These are phyloP conservation scores for Hippocampus barbouri DNA, from an alignment of 2,113 vertebrate genomes.

Conservation along the genomic window DNA sequence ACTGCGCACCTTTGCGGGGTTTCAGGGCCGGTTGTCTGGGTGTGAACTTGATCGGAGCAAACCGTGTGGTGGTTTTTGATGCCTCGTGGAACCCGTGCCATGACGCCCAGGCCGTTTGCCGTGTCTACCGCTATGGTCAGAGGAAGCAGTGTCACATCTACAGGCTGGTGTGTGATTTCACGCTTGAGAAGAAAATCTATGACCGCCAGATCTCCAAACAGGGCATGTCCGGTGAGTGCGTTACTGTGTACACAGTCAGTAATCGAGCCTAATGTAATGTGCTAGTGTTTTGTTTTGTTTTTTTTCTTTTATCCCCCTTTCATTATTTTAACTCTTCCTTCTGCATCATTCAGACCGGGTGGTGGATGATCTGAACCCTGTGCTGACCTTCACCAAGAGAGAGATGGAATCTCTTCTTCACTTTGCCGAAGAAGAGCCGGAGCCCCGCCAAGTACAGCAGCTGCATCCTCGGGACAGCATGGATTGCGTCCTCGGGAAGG, in stretches of 20 bases:
- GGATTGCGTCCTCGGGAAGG: constrained; percentile 81
- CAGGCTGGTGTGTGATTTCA: constrained; percentile 91
- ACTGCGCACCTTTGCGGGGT: neutral
- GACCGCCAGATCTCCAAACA: constrained; percentile 97
- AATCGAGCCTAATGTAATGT: neutral
- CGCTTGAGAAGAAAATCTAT: constrained; percentile 96
- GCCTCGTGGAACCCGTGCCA: constrained; percentile 98
- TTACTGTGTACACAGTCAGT: neutral
- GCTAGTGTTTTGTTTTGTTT: neutral
- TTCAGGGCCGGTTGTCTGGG: constrained; percentile 90
- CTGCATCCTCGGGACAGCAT: constrained; percentile 66
- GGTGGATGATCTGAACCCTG: constrained; percentile 92
- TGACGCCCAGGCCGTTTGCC: constrained; percentile 92
- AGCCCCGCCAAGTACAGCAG: constrained; percentile 65
- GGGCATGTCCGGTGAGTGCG: constrained; percentile 87
- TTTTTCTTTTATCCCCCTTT: neutral
- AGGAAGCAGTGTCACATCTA: constrained; percentile 90
- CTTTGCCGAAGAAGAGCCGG: constrained; percentile 90
- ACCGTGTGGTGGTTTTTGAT: constrained; percentile 93
- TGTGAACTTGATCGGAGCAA: constrained; percentile 93
- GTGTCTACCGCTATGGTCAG: constrained; percentile 94
- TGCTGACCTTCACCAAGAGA: constrained; percentile 86
- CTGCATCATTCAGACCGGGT: constrained; percentile 79
- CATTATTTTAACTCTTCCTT: too few relatives aligned
- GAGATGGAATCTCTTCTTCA: constrained; percentile 95